Conservation (phyloP, 2,113 vertebrate species). For the Bubo scandiacus region DNA sequence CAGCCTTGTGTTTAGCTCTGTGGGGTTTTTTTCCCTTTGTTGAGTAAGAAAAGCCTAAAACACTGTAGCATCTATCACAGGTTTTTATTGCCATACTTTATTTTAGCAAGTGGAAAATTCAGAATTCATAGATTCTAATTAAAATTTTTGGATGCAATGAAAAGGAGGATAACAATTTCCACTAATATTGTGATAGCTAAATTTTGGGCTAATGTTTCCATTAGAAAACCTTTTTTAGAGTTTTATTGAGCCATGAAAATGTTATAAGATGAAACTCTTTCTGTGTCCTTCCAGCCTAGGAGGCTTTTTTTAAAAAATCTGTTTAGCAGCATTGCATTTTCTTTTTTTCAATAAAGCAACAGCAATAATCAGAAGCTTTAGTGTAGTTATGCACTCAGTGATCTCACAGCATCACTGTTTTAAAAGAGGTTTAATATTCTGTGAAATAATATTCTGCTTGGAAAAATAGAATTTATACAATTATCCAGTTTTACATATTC, state of each 20-base stretch:
- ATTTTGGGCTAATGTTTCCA: neutral
- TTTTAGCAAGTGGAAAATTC: constrained; percentile 1
- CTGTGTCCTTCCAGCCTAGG: neutral
- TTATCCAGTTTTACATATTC: neutral
- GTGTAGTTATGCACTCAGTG: neutral
- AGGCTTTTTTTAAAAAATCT: neutral
- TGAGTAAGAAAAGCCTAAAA: neutral
- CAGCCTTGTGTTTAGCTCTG: neutral
- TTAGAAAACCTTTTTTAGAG: neutral
- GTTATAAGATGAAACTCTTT: neutral
- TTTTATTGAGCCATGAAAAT: neutral
- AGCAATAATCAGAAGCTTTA: neutral
- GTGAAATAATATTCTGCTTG: neutral
- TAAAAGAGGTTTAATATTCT: neutral
- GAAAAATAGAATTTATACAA: neutral
- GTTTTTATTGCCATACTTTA: neutral
- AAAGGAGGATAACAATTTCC: neutral
- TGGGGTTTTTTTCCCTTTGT: neutral
- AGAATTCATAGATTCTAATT: constrained; percentile 8
- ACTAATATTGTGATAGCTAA: neutral
- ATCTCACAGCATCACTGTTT: neutral
- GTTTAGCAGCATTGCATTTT: neutral
- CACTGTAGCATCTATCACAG: neutral
- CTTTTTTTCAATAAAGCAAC: neutral
- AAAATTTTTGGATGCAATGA: neutral